Evolutionary conservation across 1,140 invertebrate species (phyloP).

Genomic region (Prorops nasuta): DNA sequence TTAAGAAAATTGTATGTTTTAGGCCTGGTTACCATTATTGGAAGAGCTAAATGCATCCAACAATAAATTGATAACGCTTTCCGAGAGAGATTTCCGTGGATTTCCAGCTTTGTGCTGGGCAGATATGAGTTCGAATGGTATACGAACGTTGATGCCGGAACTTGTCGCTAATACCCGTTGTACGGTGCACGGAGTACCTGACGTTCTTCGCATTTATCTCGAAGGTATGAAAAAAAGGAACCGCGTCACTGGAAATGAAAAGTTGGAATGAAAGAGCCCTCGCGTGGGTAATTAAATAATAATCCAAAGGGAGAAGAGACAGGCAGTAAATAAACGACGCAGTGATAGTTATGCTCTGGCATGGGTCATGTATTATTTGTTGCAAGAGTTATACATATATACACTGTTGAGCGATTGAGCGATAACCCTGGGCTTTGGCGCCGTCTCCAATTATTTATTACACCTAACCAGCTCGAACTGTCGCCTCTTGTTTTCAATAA

Average conservation of each 20-base stretch:
- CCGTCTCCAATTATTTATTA: conserved; percentile 34
- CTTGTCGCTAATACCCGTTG: conserved; percentile 76
- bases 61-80: conserved; percentile 65
- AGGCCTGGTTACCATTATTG: conserved; percentile 75
- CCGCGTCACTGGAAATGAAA: too few relatives aligned
- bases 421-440: conserved; percentile 43
- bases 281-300: neutral
- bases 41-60: conserved; percentile 73
- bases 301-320: neutral
- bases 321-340: conserved; percentile 33
- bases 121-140: conserved; percentile 74
- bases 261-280: neutral
- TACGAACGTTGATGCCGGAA: conserved; percentile 67
- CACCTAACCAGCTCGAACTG: neutral
- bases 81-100: conserved; percentile 77
- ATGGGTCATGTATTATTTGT: conserved; percentile 30
- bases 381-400: conserved; percentile 31
- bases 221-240: conserved; percentile 68
- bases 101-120: conserved; percentile 74
- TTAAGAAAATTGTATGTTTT: conserved; percentile 35
- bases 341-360: conserved; percentile 28
- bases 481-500: conserved; percentile 27
- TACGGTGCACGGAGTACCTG: conserved; percentile 71
- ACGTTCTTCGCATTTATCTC: conserved; percentile 73
- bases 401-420: too few relatives aligned